Conservation (phyloP, 2,113 vertebrate genomes). For the Albula goreensis region DNA sequence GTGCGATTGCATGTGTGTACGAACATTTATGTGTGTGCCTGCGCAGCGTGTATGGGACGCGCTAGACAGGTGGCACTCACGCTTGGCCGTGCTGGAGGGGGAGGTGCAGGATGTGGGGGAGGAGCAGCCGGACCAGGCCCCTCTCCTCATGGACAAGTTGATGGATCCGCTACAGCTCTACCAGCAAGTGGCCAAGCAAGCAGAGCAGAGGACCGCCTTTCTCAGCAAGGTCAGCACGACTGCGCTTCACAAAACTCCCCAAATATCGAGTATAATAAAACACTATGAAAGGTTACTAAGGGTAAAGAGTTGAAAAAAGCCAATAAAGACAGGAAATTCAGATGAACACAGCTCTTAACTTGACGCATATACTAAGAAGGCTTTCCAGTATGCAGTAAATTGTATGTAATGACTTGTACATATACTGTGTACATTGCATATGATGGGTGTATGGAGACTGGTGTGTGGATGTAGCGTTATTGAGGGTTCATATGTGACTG, state of each 20-base stretch:
- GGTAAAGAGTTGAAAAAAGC: too few species aligned
- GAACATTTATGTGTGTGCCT: neutral
- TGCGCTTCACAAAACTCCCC: neutral
- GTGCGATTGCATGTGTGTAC: constrained; percentile 26
- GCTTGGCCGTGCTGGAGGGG: constrained; percentile 81
- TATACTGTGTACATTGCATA: neutral
- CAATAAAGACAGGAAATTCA: too few species aligned
- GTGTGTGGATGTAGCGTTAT: neutral
- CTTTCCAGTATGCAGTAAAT: neutral
- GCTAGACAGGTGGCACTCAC: constrained; percentile 85
- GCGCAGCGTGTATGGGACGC: constrained; percentile 85
- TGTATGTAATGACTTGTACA: neutral
- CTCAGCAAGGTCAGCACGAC: constrained; percentile 79
- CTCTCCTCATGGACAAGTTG: constrained; percentile 84
- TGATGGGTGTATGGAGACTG: neutral
- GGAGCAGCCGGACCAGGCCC: constrained; percentile 77
- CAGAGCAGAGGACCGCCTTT: constrained; percentile 81
- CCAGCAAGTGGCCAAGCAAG: constrained; percentile 79
- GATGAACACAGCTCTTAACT: too few species aligned
- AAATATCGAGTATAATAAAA: too few species aligned
- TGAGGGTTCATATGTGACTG: too few species aligned
- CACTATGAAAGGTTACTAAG: too few species aligned
- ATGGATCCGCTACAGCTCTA: constrained; percentile 81
- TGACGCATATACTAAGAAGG: neutral
- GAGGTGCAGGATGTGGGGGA: constrained; percentile 88